Evolutionary conservation across 2,888 invertebrate genomes (phyloP).

Genomic region (Nomada goodeniana): DNA sequence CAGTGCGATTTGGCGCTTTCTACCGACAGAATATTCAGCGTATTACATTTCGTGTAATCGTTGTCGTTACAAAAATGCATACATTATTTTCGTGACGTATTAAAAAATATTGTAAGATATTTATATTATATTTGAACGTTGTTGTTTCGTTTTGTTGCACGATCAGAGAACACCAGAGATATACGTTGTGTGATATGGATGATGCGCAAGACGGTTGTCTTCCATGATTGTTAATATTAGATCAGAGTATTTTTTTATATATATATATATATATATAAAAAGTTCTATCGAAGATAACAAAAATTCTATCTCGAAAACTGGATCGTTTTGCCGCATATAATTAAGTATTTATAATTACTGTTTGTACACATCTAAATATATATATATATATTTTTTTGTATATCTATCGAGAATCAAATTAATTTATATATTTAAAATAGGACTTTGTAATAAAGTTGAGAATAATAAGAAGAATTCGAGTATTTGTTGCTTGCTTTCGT

Average conservation of each 20-base stretch:
- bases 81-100: conserved; percentile 52
- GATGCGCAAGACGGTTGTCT: conserved; percentile 56
- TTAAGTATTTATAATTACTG: conserved; percentile 52
- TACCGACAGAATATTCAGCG: conserved; percentile 39
- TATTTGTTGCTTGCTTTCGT: conserved; percentile 21
- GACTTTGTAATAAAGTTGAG: conserved; percentile 64
- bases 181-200: conserved; percentile 63
- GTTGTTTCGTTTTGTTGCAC: conserved; percentile 44
- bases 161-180: conserved; percentile 63
- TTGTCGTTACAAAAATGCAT: conserved; percentile 55
- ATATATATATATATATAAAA: conserved; percentile 46
- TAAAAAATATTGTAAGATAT: conserved; percentile 55
- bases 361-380: conserved; percentile 63
- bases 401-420: conserved; percentile 61
- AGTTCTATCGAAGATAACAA: conserved; percentile 49
- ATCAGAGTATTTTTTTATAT: conserved; percentile 45
- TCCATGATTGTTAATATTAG: conserved; percentile 55
- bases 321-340: conserved; percentile 44
- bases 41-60: conserved; percentile 54
- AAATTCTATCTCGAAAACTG: conserved; percentile 49
- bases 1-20: conserved; percentile 39
- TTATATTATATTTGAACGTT: conserved; percentile 53
- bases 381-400: conserved; percentile 50
- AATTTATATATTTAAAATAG: conserved; percentile 60
- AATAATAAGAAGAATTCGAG: conserved; percentile 45